These are phyloP conservation scores for Pseudoatta argentina DNA, from an alignment of 1,140 invertebrate genomes.

Conservation along the genomic window DNA sequence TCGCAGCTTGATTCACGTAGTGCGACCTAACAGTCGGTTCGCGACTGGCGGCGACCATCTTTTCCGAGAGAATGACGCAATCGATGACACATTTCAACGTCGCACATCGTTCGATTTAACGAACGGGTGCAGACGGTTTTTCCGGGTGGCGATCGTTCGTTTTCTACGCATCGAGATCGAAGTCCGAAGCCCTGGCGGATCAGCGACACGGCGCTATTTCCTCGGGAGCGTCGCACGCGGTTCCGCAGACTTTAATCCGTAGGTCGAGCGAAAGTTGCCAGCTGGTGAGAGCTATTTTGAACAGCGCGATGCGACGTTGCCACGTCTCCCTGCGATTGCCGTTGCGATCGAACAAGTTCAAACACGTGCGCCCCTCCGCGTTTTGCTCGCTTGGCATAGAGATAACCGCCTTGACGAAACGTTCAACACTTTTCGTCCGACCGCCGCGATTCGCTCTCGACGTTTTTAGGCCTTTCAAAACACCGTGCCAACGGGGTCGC, in stretches of 20 bases:
- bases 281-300: slow-evolving; percentile 79
- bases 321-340: slow-evolving; percentile 21
- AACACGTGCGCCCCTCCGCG: slow-evolving; percentile 72
- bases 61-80: slow-evolving; percentile 69
- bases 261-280: slow-evolving; percentile 77
- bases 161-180: background rate
- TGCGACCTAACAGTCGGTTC: slow-evolving; percentile 45
- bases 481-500: background rate
- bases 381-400: slow-evolving; percentile 63
- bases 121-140: background rate
- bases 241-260: slow-evolving; percentile 49
- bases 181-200: background rate
- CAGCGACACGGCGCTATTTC: background rate
- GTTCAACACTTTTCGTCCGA: slow-evolving; percentile 35
- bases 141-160: background rate
- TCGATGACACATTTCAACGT: slow-evolving; percentile 71
- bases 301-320: slow-evolving; percentile 73
- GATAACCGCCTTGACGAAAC: slow-evolving; percentile 67
- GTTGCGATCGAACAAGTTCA: slow-evolving; percentile 66
- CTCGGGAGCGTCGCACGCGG: slow-evolving; percentile 6
- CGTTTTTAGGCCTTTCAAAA: background rate
- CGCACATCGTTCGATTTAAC: background rate
- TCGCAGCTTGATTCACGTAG: slow-evolving; percentile 45
- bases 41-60: slow-evolving; percentile 57
- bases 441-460: background rate